phyloP scores from a whole-genome alignment of 2,888 invertebrate genomes.

The Cerceris rybyensis region DNA sequence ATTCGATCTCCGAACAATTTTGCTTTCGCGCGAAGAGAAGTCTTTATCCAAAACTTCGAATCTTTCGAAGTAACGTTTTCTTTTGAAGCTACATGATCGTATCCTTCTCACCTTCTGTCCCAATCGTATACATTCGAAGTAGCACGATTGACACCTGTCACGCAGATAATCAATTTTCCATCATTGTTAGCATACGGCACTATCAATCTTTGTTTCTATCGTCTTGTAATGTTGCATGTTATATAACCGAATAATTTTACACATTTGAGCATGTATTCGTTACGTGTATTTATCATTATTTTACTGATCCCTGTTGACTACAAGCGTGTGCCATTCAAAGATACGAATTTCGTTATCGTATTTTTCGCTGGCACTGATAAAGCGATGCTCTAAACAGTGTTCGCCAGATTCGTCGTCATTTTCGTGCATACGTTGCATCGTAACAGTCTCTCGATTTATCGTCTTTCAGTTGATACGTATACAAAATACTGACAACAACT shows the following conservation, averaged over 20 bases:
- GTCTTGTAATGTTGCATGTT: not conserved
- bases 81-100: conserved; percentile 1
- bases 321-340: not conserved
- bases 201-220: not conserved
- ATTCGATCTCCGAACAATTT: not conserved
- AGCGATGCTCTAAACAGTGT: not conserved
- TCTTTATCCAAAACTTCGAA: not conserved
- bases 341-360: conserved; percentile 40
- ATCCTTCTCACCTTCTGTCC: not conserved
- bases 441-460: not conserved
- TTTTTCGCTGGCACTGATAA: conserved; percentile 30
- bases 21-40: not conserved
- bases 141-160: conserved; percentile 42
- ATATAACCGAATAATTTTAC: conserved; percentile 8
- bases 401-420: not conserved
- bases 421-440: not conserved
- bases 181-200: not conserved
- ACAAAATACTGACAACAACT: too few relatives aligned
- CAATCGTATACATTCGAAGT: conserved; percentile 46
- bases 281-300: conserved; percentile 13
- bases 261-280: conserved; percentile 1
- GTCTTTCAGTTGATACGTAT: conserved; percentile 1
- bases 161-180: not conserved
- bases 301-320: not conserved
- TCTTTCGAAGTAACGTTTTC: not conserved